Evolutionary conservation across 2,113 vertebrate species (phyloP), one percentile per base, ranked within the genome.

Genomic region (Poecile atricapillus): DNA sequence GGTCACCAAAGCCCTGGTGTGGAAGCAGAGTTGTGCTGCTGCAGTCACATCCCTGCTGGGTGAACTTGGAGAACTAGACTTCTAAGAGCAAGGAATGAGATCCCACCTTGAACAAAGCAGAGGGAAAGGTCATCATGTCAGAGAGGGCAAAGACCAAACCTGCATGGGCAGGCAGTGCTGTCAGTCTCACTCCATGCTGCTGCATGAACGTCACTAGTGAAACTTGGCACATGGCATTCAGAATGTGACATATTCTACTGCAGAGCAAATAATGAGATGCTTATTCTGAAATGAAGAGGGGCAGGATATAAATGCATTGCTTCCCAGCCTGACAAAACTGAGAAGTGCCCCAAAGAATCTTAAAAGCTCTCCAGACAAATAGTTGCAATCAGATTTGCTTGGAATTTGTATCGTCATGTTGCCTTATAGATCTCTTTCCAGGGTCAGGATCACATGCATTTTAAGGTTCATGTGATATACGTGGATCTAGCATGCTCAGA

Each of bases 181-280:
- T 41, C 60, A 67, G 25, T 13, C 19, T 79, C 11, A 6, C 23
- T 65, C 15, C 31, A 53, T 15, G 19, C 33, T 90, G 21, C 27
- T 10, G 4, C 15, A 27, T 41, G 3, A 75, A 4, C 37, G 37
- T 53, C 46, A 47, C 6, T 1, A 9, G 24, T 41, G 56, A 78
- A 82, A 27, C 39, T 15, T 62, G 25, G 30, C 22, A 70, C 16
- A 21, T 4, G 15, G 14, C 12, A 44, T 65, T 79, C 33, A 43
- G 52, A 12, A 52, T 64, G 8, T 35, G 43, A 23, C 28, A 18
- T 49, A 35, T 86, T 60, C 80, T 59, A 23, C 35, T 21, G 13
- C 2, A 18, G 25, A 49, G 33, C 2, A n/a, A 89, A 60, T 27
- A 44, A 5, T 23, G 23, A 53, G 6, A 33, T 0, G 0, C 9